phyloP scores from a whole-genome alignment of 2,113 vertebrate genomes.

The Prinia subflava region DNA sequence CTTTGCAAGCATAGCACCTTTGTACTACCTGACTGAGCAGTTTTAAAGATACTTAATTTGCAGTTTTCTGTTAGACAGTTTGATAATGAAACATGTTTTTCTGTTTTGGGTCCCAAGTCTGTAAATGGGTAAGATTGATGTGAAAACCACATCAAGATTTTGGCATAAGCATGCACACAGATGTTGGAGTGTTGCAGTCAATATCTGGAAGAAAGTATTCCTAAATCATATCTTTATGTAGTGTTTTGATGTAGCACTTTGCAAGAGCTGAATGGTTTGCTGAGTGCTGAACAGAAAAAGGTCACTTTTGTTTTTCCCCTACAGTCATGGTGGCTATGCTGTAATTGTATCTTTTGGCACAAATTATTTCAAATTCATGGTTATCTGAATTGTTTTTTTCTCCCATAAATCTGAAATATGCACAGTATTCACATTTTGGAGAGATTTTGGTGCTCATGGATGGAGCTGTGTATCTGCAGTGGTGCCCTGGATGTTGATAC shows the following conservation, averaged over 20 bases:
- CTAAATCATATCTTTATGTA: not conserved
- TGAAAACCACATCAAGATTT: not conserved
- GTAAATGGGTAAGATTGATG: not conserved
- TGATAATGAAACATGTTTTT: constrained; percentile 54
- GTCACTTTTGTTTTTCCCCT: not conserved
- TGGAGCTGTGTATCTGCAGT: not conserved
- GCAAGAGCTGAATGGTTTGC: not conserved
- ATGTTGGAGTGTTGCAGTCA: not conserved
- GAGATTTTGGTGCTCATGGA: not conserved
- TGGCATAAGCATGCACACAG: not conserved
- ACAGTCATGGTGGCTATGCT: not conserved
- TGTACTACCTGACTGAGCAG: constrained; percentile 72
- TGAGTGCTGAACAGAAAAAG: not conserved
- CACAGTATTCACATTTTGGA: not conserved
- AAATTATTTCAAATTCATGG: not conserved
- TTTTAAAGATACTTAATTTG: constrained; percentile 74
- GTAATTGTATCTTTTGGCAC: not conserved
- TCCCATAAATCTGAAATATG: not conserved
- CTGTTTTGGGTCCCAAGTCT: not conserved
- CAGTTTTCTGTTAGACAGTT: constrained; percentile 66
- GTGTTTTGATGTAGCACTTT: not conserved
- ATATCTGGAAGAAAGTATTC: constrained; percentile 28
- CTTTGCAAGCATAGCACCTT: constrained; percentile 78
- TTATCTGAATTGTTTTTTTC: not conserved
- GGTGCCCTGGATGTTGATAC: not conserved